Evolutionary conservation across 2,888 invertebrate genomes (phyloP).

Genomic region (Tinea pellionella): DNA sequence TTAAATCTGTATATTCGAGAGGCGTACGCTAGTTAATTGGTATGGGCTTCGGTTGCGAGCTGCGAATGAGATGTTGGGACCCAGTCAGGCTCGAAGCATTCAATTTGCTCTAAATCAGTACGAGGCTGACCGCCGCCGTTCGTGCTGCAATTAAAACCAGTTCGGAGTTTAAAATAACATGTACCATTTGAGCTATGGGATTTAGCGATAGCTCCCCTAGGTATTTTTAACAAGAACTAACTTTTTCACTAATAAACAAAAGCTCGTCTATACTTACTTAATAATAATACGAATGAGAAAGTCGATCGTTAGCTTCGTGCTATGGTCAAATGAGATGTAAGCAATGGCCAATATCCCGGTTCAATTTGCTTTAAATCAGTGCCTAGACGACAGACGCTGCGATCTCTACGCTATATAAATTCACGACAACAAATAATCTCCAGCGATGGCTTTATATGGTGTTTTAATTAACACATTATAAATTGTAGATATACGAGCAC

Average conservation of each 20-base stretch:
- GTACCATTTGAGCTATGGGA: not conserved
- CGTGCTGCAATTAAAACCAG: conserved; percentile 45
- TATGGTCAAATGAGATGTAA: conserved; percentile 54
- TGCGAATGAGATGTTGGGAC: conserved; percentile 36
- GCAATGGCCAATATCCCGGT: conserved; percentile 52
- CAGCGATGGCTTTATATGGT: not conserved
- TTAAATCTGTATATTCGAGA: conserved; percentile 9
- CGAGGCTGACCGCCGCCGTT: conserved; percentile 22
- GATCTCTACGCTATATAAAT: conserved; percentile 14
- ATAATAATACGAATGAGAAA: not conserved
- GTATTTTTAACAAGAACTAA: no score
- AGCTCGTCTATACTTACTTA: not conserved
- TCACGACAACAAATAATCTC: conserved; percentile 7
- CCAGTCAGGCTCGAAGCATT: conserved; percentile 36
- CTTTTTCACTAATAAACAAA: no score
- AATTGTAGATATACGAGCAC: not conserved
- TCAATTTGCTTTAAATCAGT: conserved; percentile 64
- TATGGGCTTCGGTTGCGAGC: conserved; percentile 30
- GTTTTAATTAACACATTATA: conserved; percentile 14
- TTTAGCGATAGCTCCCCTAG: not conserved
- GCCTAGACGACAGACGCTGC: conserved; percentile 20
- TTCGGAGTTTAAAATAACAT: not conserved
- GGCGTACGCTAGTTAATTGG: conserved; percentile 35
- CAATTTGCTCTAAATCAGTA: conserved; percentile 55
- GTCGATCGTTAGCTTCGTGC: not conserved